phyloP scores from a whole-genome alignment of 2,888 invertebrate genomes.

The Stomorhina lunata region DNA sequence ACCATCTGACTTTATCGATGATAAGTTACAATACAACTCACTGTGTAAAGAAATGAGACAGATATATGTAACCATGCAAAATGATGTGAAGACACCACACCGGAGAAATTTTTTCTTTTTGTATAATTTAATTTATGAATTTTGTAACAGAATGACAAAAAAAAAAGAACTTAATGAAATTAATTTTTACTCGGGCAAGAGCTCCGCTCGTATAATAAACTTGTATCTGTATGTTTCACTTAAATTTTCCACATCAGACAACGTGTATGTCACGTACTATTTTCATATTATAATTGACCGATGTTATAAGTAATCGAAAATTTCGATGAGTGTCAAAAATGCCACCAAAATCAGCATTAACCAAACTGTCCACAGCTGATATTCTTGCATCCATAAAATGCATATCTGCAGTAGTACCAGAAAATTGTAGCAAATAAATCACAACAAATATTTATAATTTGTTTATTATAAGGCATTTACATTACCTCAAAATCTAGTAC shows the following conservation, averaged over 20 bases:
- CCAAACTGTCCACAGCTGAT: no score
- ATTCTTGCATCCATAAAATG: no score
- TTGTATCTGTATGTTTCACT: neutral
- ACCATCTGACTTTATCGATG: neutral
- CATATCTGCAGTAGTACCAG: no score
- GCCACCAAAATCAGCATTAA: neutral
- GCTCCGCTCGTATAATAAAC: neutral
- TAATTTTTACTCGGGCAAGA: neutral
- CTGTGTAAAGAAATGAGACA: slow-evolving; percentile 27
- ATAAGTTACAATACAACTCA: neutral
- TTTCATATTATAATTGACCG: neutral
- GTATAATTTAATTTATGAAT: neutral
- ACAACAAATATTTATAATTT: no score
- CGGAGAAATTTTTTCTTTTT: slow-evolving; percentile 32
- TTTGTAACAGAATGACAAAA: neutral
- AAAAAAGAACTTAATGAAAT: neutral
- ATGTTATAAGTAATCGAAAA: slow-evolving; percentile 13
- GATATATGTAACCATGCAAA: slow-evolving; percentile 13
- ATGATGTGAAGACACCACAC: slow-evolving; percentile 34
- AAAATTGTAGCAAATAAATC: no score
- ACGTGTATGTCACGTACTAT: slow-evolving; percentile 8
- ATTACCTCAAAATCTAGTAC: no score
- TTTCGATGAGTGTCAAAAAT: slow-evolving; percentile 8
- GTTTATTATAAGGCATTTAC: no score
- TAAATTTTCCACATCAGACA: neutral